Base-by-base conservation (phyloP, 2,797 vertebrate genomes). In the Pangasius krempfi region DNA sequence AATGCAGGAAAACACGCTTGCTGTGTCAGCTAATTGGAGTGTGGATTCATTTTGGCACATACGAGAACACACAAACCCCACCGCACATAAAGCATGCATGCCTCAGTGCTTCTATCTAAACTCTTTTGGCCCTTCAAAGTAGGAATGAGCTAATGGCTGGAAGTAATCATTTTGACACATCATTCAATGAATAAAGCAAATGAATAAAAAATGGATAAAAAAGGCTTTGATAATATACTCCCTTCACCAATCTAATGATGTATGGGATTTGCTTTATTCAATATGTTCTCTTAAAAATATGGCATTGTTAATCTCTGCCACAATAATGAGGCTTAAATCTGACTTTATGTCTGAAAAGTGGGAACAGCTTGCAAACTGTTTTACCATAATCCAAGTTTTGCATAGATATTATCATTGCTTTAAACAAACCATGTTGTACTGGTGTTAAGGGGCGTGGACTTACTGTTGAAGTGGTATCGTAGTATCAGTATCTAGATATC, bases 21-120 rank as follows among this genome's bases (percentile, higher is more conserved):
- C 82, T 84, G 73, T 89, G 89, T 87, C 72, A 89, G 82, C 81
- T 89, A 89, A 89, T 80, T 66, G 86, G 82, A 50, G 68, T 54
- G 44, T 54, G 56, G 72, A 72, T 64, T 50, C 50, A 85, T 78
- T 88, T 78, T 58, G 58, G 52, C 64, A 89, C 22, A 40, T 27
- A 62, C 40, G 40, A n/a, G 14, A 72, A 37, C 13, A 72, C 84
- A 86, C n/a, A 72, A 80, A 66, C 64, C 20, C 22, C n/a, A 8
- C 33, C 18, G 56, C 50, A 44, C 84, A 37, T 68, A 50, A 64
- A n/a, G 40, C 44, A 47, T 2, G n/a, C 56, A n/a, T 64, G 37
- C 58, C 52, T 66, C 50, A 12, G 52, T 78, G 86, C 73, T 58
- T 50, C 50, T 44, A 54, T 33, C 44, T 40, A 44, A 22, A 78